Base-by-base conservation (phyloP, 2,797 vertebrate genomes). In the Macroramphosus scolopax region DNA sequence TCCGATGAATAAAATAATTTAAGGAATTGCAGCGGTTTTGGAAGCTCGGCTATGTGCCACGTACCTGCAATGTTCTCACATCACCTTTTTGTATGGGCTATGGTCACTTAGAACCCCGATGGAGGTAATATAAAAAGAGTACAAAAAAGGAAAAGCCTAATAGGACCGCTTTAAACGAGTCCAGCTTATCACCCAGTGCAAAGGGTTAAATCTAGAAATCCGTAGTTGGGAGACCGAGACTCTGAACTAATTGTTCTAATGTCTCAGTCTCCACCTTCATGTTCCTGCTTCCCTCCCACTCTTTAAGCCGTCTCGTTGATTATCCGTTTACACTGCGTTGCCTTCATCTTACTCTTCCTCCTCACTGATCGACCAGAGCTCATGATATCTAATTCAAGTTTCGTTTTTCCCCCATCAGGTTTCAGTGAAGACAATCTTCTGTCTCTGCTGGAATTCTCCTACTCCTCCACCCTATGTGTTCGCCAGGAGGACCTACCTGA, bases 391-490 rank as follows among this genome's bases (percentile, higher is more conserved):
- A 72, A 77, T 63, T 40, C 45, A 53, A 50, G 12, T 10, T 20
- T 55, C 32, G 14, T 13, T 43, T 25, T 44, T 20, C 11, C 14
- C 51, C 24, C 35, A 13, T 30, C 66, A 92, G 90, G 87, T 69
- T 92, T 89, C 68, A 84, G 87, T 28, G 89, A 90, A 71, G 86
- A 90, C 41, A 88, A 78, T 68, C 87, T 92, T 41, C 71, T 91
- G 47, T 85, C 89, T 31, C 81, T 92, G 68, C 80, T 92, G 68
- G 89, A 92, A 48, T 92, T 91, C 77, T 92, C 89, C 62, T 92
- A 92, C 71, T 91, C 89, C 16, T 92, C 91, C 59, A 91, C 87
- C 1, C 77, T 92, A 36, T 82, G 86, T 7, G 82, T 92, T 31
- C 86, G 78, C 57, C 70, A 70, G 50, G 81, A 88, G 47, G 83